Evolutionary conservation across 2,888 invertebrate genomes (phyloP).

Genomic region (Spodoptera exigua): DNA sequence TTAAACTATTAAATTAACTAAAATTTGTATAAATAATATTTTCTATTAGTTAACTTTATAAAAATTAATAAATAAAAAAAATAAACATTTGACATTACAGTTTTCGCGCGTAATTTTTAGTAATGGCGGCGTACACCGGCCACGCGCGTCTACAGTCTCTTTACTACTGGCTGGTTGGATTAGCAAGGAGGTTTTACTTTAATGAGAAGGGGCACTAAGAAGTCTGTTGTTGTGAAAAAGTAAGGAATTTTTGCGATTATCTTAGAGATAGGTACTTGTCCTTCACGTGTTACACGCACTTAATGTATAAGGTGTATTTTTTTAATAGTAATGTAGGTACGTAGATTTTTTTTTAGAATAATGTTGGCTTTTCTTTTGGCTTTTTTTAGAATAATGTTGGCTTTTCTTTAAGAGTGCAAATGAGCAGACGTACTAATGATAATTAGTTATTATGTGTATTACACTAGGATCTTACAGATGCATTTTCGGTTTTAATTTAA

Average conservation of each 20-base stretch:
- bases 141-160: constrained; percentile 49
- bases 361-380: too few relatives aligned
- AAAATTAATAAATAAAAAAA: constrained; percentile 10
- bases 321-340: too few relatives aligned
- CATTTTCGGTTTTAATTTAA: too few relatives aligned
- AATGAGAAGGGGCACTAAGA: constrained; percentile 25
- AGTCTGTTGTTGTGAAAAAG: constrained; percentile 46
- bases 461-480: too few relatives aligned
- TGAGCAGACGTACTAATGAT: too few relatives aligned
- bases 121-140: constrained; percentile 51
- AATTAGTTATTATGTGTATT: too few relatives aligned
- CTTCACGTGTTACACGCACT: constrained; percentile 16
- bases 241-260: constrained; percentile 48
- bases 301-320: background rate
- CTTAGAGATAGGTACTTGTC: constrained; percentile 38
- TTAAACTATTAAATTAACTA: constrained; percentile 5
- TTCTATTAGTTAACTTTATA: constrained; percentile 37
- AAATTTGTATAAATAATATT: background rate
- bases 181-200: constrained; percentile 7
- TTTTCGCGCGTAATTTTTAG: constrained; percentile 43
- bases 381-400: too few relatives aligned
- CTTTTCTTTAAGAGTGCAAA: too few relatives aligned
- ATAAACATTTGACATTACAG: constrained; percentile 37
- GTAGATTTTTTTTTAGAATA: too few relatives aligned
- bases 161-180: constrained; percentile 50